Conservation (phyloP, 2,797 vertebrate species). For the Argyrosomus regius region DNA sequence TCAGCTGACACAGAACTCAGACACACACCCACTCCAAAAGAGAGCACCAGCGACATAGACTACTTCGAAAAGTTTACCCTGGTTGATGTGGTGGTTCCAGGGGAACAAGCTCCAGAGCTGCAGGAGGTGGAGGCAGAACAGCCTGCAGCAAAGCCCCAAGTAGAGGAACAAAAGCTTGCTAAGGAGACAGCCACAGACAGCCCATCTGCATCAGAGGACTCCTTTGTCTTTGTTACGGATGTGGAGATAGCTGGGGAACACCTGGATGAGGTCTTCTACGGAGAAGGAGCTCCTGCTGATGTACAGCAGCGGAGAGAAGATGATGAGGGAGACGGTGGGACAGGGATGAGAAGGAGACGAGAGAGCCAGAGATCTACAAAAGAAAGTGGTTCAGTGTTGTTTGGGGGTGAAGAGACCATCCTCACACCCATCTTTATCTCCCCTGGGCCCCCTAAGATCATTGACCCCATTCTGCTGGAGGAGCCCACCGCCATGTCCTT, state of each 20-base stretch:
- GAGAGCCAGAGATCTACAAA: conserved; percentile 78
- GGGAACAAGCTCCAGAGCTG: conserved; percentile 69
- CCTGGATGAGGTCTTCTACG: conserved; percentile 93
- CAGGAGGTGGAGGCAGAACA: conserved; percentile 46
- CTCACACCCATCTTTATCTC: conserved; percentile 90
- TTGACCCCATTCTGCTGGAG: conserved; percentile 91
- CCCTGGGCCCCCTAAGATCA: conserved; percentile 87
- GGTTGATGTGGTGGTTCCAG: conserved; percentile 87
- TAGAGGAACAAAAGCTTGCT: conserved; percentile 49
- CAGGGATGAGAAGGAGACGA: conserved; percentile 74
- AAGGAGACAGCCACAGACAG: conserved; percentile 43
- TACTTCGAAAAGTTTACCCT: conserved; percentile 96
- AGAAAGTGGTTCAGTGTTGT: conserved; percentile 88
- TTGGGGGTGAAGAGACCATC: conserved; percentile 88
- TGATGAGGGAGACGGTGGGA: conserved; percentile 44
- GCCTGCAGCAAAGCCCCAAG: conserved; percentile 37
- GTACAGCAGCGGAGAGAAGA: conserved; percentile 73
- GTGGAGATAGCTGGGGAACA: conserved; percentile 85
- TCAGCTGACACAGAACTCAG: conserved; percentile 59
- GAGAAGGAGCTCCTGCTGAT: conserved; percentile 80
- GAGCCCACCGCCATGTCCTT: conserved; percentile 94
- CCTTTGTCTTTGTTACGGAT: conserved; percentile 86
- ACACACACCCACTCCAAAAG: conserved; percentile 64
- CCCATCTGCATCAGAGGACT: conserved; percentile 69
- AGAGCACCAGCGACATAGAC: conserved; percentile 85